Percentiles rank a stretch among this genome's conserved stretches.
These are phyloP conservation scores for Poeciliopsis paucimaculata DNA, from an alignment of 2,797 vertebrate species.

Conservation along the genomic window DNA sequence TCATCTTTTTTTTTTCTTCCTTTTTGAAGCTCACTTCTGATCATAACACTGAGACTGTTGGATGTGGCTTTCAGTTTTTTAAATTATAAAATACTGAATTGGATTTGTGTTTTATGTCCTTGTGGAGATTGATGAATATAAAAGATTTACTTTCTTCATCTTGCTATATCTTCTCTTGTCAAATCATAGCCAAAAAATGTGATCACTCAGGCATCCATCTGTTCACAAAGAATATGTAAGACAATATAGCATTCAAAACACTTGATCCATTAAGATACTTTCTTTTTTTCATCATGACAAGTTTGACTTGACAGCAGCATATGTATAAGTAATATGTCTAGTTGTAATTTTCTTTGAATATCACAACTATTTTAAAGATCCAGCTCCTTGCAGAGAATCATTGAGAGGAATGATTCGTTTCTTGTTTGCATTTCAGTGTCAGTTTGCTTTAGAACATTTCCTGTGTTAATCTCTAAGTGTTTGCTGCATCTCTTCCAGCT, in stretches of 20 bases:
- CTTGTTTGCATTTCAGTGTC: not conserved
- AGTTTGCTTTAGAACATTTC: not conserved
- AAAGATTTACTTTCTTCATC: constrained; percentile 12
- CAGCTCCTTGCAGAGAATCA: not conserved
- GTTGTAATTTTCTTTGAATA: not conserved
- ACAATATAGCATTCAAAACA: not conserved
- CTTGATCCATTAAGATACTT: not conserved
- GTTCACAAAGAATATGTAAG: not conserved
- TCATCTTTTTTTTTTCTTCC: constrained; percentile 33
- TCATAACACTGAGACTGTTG: constrained; percentile 46
- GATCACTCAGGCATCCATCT: not conserved
- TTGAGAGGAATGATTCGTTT: not conserved
- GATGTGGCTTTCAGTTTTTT: constrained; percentile 44
- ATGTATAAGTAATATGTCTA: not conserved
- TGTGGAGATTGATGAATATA: constrained; percentile 29
- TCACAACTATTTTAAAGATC: not conserved
- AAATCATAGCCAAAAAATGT: not conserved
- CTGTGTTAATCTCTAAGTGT: not conserved
- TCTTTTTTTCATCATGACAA: not conserved
- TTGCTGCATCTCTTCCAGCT: not conserved
- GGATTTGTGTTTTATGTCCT: constrained; percentile 34
- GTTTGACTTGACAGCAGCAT: not conserved
- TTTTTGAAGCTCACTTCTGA: constrained; percentile 32
- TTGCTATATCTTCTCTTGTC: not conserved
- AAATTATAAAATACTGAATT: constrained; percentile 42